These are phyloP conservation scores for Tipula vernalis DNA, from an alignment of 2,888 invertebrate genomes.

Conservation along the genomic window DNA sequence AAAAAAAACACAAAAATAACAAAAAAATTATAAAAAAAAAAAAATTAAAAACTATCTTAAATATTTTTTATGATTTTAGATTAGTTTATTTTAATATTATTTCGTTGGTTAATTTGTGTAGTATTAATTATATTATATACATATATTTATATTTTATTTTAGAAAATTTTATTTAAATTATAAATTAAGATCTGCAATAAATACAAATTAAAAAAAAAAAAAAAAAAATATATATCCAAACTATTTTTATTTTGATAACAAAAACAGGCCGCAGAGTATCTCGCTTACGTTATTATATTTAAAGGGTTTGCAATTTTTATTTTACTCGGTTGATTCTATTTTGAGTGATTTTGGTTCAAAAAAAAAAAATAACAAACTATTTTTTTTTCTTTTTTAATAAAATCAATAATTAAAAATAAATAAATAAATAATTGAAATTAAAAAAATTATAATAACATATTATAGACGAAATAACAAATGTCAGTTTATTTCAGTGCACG, in stretches of 20 bases:
- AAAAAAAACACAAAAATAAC: neutral
- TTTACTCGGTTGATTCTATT: neutral
- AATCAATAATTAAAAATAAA: neutral
- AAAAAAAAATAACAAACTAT: neutral
- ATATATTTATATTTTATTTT: neutral
- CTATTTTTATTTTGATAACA: neutral
- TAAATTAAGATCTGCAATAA: slow-evolving; percentile 5
- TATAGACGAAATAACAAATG: slow-evolving; percentile 6
- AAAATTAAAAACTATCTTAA: neutral
- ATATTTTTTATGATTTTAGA: neutral
- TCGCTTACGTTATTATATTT: neutral
- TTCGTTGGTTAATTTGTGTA: neutral
- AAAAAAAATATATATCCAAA: neutral
- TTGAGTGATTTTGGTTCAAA: too few species aligned
- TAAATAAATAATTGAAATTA: neutral
- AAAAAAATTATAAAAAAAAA: neutral
- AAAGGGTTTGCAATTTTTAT: slow-evolving; percentile 4
- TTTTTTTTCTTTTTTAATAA: neutral
- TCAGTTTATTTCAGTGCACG: slow-evolving; percentile 7
- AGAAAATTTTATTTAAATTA: neutral
- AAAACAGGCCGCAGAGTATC: neutral
- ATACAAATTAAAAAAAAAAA: neutral
- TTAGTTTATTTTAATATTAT: neutral
- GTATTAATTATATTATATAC: neutral
- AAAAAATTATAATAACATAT: neutral